Percentiles rank a stretch among this genome's conserved stretches.
Conservation (phyloP, 2,888 invertebrate species). For the Mystacides longicornis region DNA sequence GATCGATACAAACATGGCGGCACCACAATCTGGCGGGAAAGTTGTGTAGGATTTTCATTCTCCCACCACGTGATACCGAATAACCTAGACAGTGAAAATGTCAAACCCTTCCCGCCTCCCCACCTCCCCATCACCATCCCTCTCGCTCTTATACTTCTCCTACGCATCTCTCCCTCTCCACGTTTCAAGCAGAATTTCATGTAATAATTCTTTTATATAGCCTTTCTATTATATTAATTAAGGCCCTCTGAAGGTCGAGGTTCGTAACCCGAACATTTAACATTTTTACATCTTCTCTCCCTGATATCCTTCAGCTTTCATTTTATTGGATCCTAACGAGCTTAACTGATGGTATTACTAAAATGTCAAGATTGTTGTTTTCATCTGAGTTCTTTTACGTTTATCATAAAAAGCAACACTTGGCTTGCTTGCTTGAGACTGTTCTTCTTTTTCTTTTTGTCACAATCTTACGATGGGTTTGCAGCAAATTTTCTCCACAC, state of each 20-base stretch:
- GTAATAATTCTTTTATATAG: not conserved
- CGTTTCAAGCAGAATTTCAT: not conserved
- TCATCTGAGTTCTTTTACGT: no score
- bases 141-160: not conserved
- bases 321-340: no score
- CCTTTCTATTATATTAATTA: not conserved
- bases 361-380: no score
- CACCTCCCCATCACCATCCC: not conserved
- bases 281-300: no score
- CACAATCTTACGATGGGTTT: no score
- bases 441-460: no score
- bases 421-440: no score
- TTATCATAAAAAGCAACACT: no score
- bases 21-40: conserved; percentile 1
- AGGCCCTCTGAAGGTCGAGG: not conserved
- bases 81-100: conserved; percentile 4
- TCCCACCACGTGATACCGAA: not conserved
- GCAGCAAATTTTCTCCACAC: no score
- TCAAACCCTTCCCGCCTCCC: conserved; percentile 6
- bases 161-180: not conserved
- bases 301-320: no score
- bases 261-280: not conserved
- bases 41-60: not conserved
- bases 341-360: no score
- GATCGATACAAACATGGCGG: conserved; percentile 1